phyloP scores from a whole-genome alignment of 2,888 invertebrate genomes.

The Theristus sp. region DNA sequence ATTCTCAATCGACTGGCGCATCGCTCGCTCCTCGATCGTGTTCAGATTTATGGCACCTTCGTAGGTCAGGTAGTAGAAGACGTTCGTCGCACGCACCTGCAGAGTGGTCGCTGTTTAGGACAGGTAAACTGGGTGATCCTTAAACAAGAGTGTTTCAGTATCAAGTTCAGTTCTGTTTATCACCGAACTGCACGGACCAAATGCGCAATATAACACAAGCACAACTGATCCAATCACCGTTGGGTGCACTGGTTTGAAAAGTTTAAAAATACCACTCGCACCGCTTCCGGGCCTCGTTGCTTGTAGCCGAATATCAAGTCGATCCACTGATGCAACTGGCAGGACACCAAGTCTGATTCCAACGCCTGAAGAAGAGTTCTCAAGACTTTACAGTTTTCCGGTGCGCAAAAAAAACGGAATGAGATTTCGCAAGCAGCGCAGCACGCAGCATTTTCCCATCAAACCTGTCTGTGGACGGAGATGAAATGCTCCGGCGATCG shows the following conservation, averaged over 20 bases:
- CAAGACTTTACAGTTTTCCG: too few relatives aligned
- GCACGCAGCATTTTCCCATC: too few relatives aligned
- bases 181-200: too few relatives aligned
- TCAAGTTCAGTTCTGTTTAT: too few relatives aligned
- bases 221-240: not conserved
- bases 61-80: constrained; percentile 97
- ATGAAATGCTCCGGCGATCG: constrained; percentile 81
- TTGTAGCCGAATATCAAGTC: constrained; percentile 98
- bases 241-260: too few relatives aligned
- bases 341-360: constrained; percentile 96
- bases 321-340: constrained; percentile 99
- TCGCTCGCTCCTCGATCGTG: constrained; percentile 31
- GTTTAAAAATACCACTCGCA: too few relatives aligned
- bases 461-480: constrained; percentile 83
- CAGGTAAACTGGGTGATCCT: too few relatives aligned
- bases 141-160: too few relatives aligned
- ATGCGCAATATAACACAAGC: not conserved
- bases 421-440: too few relatives aligned
- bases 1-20: constrained; percentile 53
- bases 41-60: constrained; percentile 90
- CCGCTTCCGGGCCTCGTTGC: constrained; percentile 54
- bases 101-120: too few relatives aligned
- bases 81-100: constrained; percentile 74
- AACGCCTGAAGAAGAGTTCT: constrained; percentile 53
- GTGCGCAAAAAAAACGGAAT: too few relatives aligned